Evolutionary conservation across 2,113 vertebrate genomes (phyloP).

Genomic region (Collichthys lucidus): DNA sequence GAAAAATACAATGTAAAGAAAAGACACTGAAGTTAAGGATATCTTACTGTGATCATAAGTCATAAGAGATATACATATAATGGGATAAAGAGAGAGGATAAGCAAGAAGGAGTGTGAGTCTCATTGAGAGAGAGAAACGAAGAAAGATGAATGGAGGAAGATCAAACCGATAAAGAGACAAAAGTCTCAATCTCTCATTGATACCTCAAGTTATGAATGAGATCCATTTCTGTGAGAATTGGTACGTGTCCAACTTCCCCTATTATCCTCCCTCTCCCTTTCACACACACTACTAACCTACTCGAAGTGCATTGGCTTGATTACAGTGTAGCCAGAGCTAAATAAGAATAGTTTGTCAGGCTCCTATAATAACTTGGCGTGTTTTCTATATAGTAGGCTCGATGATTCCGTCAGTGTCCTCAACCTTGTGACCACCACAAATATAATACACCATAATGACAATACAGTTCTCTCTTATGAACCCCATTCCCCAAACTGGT

Average conservation of each 20-base stretch:
- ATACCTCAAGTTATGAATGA: constrained; percentile 35
- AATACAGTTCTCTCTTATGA: background rate
- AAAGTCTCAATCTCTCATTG: constrained; percentile 41
- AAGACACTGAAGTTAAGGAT: background rate
- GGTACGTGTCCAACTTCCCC: background rate
- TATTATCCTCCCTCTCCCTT: background rate
- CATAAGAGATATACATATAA: constrained; percentile 19
- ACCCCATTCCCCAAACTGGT: background rate
- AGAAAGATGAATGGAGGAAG: constrained; percentile 38
- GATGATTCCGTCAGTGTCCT: background rate
- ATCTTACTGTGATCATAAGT: constrained; percentile 24
- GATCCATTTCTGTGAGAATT: background rate
- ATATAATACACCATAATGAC: too few species aligned
- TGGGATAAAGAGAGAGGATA: constrained; percentile 16
- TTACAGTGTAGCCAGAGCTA: background rate
- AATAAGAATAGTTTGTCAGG: background rate
- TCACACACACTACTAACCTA: too few species aligned
- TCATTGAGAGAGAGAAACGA: constrained; percentile 14
- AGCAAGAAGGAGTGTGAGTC: background rate
- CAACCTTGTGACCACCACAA: background rate
- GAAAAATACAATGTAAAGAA: background rate
- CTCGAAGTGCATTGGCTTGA: background rate
- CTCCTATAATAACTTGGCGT: too few species aligned
- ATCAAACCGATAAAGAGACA: constrained; percentile 27
- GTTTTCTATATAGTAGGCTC: background rate